phyloP scores from a whole-genome alignment of 2,888 invertebrate genomes.

The Pristionchus arcanus region DNA sequence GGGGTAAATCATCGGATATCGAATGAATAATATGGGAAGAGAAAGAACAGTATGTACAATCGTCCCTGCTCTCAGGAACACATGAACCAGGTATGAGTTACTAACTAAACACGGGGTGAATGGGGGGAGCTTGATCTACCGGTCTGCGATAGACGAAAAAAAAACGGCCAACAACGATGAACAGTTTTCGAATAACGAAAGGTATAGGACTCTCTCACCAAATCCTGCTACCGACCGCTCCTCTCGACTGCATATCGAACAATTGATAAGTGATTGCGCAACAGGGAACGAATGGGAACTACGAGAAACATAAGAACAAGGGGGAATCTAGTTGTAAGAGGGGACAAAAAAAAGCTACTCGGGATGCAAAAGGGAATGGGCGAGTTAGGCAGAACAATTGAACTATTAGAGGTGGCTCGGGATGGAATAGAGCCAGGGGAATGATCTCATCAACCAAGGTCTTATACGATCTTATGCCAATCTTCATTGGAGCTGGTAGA shows the following conservation, averaged over 20 bases:
- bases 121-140: slow-evolving; percentile 34
- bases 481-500: neutral
- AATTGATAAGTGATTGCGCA: slow-evolving; percentile 51
- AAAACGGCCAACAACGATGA: slow-evolving; percentile 44
- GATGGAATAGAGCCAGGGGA: neutral
- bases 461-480: neutral
- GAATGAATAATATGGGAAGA: slow-evolving; percentile 38
- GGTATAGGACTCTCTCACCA: neutral
- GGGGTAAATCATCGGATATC: slow-evolving; percentile 15
- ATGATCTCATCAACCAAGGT: neutral
- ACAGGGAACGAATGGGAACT: slow-evolving; percentile 17
- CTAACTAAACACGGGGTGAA: slow-evolving; percentile 42
- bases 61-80: slow-evolving; percentile 9
- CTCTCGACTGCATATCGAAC: slow-evolving; percentile 20
- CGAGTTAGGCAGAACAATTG: neutral
- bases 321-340: neutral
- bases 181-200: neutral
- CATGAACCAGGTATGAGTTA: neutral
- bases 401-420: slow-evolving; percentile 16
- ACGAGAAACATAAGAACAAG: slow-evolving; percentile 21
- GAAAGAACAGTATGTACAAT: slow-evolving; percentile 30
- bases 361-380: slow-evolving; percentile 1
- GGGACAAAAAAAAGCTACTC: slow-evolving; percentile 3
- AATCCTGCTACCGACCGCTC: neutral
- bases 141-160: slow-evolving; percentile 37